A percentile compares a stretch with the other conserved stretches of the same genome.
Conservation (phyloP, 2,888 invertebrate genomes). For the Mongoloraphidia duomilia region DNA sequence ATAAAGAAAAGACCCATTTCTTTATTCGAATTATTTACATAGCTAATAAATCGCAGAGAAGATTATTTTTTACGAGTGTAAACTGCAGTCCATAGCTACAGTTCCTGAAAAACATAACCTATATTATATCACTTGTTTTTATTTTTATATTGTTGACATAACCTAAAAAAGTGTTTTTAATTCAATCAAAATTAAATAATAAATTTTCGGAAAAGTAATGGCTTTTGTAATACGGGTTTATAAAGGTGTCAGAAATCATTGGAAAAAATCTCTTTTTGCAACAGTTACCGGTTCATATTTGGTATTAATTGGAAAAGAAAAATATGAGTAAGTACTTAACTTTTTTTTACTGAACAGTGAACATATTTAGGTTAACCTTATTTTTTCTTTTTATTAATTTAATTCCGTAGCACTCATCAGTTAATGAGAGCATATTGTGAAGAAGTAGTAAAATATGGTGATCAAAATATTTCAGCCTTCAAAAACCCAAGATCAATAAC, state of each 20-base stretch:
- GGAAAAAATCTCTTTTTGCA: constrained; percentile 77
- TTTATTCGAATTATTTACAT: too few relatives aligned
- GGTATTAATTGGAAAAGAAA: constrained; percentile 48
- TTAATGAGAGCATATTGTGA: constrained; percentile 69
- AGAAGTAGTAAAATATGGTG: constrained; percentile 60
- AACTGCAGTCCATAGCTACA: background rate
- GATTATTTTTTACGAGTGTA: background rate
- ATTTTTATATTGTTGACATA: background rate
- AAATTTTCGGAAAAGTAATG: constrained; percentile 21
- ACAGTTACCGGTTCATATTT: constrained; percentile 54
- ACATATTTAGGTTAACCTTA: background rate
- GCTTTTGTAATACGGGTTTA: constrained; percentile 44
- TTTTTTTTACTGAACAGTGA: constrained; percentile 1
- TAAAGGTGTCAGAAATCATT: constrained; percentile 61
- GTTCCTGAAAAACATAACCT: background rate
- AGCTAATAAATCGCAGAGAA: too few relatives aligned
- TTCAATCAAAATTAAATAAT: background rate
- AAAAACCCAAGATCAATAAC: constrained; percentile 59
- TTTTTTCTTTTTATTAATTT: constrained; percentile 9
- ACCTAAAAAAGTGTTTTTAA: too few relatives aligned
- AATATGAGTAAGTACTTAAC: constrained; percentile 50
- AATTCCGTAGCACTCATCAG: constrained; percentile 47
- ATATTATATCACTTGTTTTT: background rate
- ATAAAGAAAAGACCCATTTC: too few relatives aligned
- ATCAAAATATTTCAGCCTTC: constrained; percentile 39